Percentiles rank a stretch among this genome's conserved stretches.
phyloP scores from a whole-genome alignment of 1,140 invertebrate species.

The Eumaeus atala region DNA sequence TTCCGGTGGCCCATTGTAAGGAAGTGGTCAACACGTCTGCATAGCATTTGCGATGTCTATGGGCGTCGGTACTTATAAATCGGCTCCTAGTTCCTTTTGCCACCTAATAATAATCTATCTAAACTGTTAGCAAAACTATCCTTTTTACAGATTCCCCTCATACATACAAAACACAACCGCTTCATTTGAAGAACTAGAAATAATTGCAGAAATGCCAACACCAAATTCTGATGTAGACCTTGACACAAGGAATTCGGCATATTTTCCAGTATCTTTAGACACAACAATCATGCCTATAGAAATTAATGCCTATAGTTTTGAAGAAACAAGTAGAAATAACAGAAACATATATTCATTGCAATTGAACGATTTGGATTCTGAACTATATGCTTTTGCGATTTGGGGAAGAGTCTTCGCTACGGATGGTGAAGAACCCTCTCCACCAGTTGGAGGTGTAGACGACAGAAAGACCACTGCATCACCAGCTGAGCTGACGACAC shows the following conservation, averaged over 20 bases:
- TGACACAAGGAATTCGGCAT: slow-evolving; percentile 34
- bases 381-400: slow-evolving; percentile 50
- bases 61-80: no score
- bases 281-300: slow-evolving; percentile 52
- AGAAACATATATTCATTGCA: slow-evolving; percentile 25
- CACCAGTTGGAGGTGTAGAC: slow-evolving; percentile 20
- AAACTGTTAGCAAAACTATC: background rate
- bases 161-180: slow-evolving; percentile 39
- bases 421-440: slow-evolving; percentile 35
- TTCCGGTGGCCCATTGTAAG: no score
- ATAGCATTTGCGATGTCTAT: no score
- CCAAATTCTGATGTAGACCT: slow-evolving; percentile 30
- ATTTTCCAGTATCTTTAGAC: slow-evolving; percentile 50
- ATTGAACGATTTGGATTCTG: slow-evolving; percentile 27
- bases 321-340: slow-evolving; percentile 16
- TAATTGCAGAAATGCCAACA: slow-evolving; percentile 39
- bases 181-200: slow-evolving; percentile 45
- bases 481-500: background rate
- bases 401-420: slow-evolving; percentile 50
- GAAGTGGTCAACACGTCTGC: no score
- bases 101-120: no score
- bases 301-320: slow-evolving; percentile 32
- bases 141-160: slow-evolving; percentile 41
- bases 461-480: background rate
- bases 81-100: no score